phyloP scores from a whole-genome alignment of 2,888 invertebrate species.

The Rhopalosiphum nymphaeae region DNA sequence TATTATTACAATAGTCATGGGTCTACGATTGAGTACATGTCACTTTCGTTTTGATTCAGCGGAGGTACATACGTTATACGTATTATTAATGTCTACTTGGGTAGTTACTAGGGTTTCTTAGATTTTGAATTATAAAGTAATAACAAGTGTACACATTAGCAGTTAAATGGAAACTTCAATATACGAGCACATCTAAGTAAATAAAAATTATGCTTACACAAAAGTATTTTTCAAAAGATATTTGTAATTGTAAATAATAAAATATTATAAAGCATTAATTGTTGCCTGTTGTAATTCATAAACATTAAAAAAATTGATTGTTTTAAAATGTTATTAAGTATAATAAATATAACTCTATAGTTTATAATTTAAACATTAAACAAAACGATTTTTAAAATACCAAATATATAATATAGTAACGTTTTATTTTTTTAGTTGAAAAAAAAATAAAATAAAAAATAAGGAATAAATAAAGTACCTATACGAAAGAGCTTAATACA shows the following conservation, averaged over 20 bases:
- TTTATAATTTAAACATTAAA: background rate
- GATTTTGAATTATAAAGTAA: background rate
- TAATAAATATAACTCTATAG: background rate
- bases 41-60: constrained; percentile 23
- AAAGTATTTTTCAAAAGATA: background rate
- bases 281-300: background rate
- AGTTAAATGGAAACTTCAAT: background rate
- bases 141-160: background rate
- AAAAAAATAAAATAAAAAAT: background rate
- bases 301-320: background rate
- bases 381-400: background rate
- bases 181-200: background rate
- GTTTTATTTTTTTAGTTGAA: background rate
- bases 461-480: background rate
- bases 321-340: background rate
- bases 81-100: background rate
- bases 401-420: background rate
- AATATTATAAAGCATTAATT: background rate
- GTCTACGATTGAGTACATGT: background rate
- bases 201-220: background rate
- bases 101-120: background rate
- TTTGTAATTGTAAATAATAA: background rate
- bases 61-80: background rate
- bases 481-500: background rate
- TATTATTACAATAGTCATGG: background rate